phyloP scores from a whole-genome alignment of 2,888 invertebrate genomes.

The Spilosoma lubricipeda region DNA sequence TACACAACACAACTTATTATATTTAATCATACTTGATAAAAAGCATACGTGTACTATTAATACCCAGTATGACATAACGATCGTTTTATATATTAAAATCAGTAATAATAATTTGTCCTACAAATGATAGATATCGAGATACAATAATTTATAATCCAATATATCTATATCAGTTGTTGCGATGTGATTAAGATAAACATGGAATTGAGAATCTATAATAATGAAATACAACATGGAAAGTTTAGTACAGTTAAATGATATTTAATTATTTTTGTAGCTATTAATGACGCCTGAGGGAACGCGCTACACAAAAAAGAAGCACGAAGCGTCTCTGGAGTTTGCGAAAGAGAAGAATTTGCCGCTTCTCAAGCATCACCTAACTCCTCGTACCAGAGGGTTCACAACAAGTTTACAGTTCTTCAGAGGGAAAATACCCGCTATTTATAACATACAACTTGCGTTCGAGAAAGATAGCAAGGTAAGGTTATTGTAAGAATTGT shows the following conservation, averaged over 20 bases:
- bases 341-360: constrained; percentile 95
- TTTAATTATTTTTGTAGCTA: constrained; percentile 84
- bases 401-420: constrained; percentile 93
- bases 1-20: neutral
- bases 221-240: neutral
- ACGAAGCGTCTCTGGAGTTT: constrained; percentile 94
- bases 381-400: constrained; percentile 98
- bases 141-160: constrained; percentile 2
- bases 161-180: constrained; percentile 6
- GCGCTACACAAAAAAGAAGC: constrained; percentile 94
- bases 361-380: constrained; percentile 94
- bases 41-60: neutral
- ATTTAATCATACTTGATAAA: neutral
- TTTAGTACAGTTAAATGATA: neutral
- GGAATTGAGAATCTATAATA: neutral
- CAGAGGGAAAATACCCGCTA: constrained; percentile 92
- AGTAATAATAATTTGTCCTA: neutral
- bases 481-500: constrained; percentile 26
- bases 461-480: constrained; percentile 89
- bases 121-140: neutral
- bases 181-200: constrained; percentile 11
- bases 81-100: neutral
- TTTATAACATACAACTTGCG: constrained; percentile 93
- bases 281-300: constrained; percentile 97
- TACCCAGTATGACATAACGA: neutral